phyloP scores from a whole-genome alignment of 2,888 invertebrate genomes.

The Apomyelois bistriatella region DNA sequence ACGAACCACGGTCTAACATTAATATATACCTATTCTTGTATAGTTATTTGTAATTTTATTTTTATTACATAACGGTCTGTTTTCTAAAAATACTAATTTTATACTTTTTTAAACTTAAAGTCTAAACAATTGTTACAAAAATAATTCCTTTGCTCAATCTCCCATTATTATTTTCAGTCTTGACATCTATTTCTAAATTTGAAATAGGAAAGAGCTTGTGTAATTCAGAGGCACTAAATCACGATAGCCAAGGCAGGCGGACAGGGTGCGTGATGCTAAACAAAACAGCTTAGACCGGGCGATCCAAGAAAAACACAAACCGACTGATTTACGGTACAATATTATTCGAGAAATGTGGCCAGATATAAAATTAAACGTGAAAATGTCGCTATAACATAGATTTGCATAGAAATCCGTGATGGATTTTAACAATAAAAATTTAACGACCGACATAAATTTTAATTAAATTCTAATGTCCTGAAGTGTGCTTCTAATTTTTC shows the following conservation, averaged over 20 bases:
- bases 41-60: too few relatives aligned
- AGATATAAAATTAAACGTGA: slow-evolving; percentile 69
- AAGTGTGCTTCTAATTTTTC: slow-evolving; percentile 1
- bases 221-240: slow-evolving; percentile 65
- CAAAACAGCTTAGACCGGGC: slow-evolving; percentile 63
- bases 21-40: too few relatives aligned
- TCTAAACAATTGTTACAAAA: background rate
- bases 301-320: slow-evolving; percentile 71
- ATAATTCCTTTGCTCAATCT: background rate
- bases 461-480: slow-evolving; percentile 3
- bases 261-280: slow-evolving; percentile 76
- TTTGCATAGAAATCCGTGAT: slow-evolving; percentile 37
- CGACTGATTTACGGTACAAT: slow-evolving; percentile 77
- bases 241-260: slow-evolving; percentile 54
- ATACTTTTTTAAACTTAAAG: too few relatives aligned
- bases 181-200: slow-evolving; percentile 3
- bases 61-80: too few relatives aligned
- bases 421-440: slow-evolving; percentile 8
- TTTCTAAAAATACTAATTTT: too few relatives aligned
- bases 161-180: background rate
- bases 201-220: slow-evolving; percentile 28
- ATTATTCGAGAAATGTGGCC: slow-evolving; percentile 72
- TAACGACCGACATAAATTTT: slow-evolving; percentile 14
- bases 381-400: slow-evolving; percentile 62
- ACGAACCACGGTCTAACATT: too few relatives aligned